These are phyloP conservation scores for Hypotaenidia okinawae DNA, from an alignment of 2,797 vertebrate species.

Conservation along the genomic window DNA sequence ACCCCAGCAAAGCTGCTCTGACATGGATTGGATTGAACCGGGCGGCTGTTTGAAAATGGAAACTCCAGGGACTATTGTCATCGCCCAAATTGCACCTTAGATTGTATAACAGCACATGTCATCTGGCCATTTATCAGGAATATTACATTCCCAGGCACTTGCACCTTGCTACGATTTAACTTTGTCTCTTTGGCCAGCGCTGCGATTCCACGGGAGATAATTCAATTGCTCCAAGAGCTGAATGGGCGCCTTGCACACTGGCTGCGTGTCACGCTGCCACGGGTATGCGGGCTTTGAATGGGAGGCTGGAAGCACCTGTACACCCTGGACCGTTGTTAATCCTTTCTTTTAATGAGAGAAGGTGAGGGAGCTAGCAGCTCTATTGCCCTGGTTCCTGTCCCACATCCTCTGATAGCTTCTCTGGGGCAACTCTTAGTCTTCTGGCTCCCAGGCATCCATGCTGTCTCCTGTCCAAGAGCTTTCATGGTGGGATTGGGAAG, in stretches of 20 bases:
- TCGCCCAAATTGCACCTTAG: conserved; percentile 72
- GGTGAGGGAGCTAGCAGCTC: not conserved
- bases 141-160: conserved; percentile 76
- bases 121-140: conserved; percentile 75
- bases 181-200: conserved; percentile 68
- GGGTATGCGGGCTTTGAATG: not conserved
- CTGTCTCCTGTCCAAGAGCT: not conserved
- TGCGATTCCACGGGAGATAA: conserved; percentile 71
- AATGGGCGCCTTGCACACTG: not conserved
- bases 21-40: conserved; percentile 72
- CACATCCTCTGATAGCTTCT: not conserved
- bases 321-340: not conserved
- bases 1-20: conserved; percentile 64
- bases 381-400: not conserved
- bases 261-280: not conserved
- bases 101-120: conserved; percentile 70
- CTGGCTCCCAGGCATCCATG: not conserved
- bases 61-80: conserved; percentile 78
- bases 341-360: not conserved
- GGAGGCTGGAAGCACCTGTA: not conserved
- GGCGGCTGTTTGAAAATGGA: conserved; percentile 72
- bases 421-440: not conserved
- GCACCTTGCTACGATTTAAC: conserved; percentile 72
- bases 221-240: conserved; percentile 70
- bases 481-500: not conserved